A percentile compares a stretch with the other conserved stretches of the same genome.
phyloP scores from a whole-genome alignment of 2,797 vertebrate species.

The Danio tinwini region DNA sequence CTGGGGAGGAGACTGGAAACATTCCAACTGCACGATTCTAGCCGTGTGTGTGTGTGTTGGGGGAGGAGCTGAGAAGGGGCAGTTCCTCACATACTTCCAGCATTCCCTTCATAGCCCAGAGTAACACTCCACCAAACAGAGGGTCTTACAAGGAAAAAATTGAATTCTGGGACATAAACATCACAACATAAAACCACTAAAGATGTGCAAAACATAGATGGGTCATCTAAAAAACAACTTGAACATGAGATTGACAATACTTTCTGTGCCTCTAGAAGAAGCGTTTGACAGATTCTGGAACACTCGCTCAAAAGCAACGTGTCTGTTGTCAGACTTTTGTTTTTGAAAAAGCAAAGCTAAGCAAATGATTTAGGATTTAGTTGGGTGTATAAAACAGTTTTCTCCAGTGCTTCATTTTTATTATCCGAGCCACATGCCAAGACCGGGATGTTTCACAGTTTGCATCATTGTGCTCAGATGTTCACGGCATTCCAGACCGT shows the following conservation, averaged over 20 bases:
- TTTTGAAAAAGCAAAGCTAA: no score
- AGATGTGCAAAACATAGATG: neutral
- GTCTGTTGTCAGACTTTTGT: neutral
- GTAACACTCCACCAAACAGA: slow-evolving; percentile 2
- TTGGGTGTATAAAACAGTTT: neutral
- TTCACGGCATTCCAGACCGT: neutral
- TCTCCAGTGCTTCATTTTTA: neutral
- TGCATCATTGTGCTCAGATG: neutral
- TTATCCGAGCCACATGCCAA: neutral
- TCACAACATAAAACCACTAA: neutral
- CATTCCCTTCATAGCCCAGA: slow-evolving; percentile 20
- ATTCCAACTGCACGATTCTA: slow-evolving; percentile 47
- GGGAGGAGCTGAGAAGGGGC: slow-evolving; percentile 22
- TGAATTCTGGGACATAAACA: neutral
- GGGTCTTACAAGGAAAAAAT: slow-evolving; percentile 6
- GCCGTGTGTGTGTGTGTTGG: slow-evolving; percentile 37
- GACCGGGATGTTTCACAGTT: neutral
- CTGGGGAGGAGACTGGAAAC: slow-evolving; percentile 26
- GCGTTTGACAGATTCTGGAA: no score
- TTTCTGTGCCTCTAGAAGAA: no score
- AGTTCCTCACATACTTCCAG: slow-evolving; percentile 50
- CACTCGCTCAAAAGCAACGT: neutral
- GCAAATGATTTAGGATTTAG: neutral
- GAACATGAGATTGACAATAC: no score
- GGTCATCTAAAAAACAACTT: neutral